Percentiles rank a stretch among this genome's conserved stretches.
These are phyloP conservation scores for Phataginus tricuspis DNA, from an alignment of 2,797 vertebrate species.

Conservation along the genomic window DNA sequence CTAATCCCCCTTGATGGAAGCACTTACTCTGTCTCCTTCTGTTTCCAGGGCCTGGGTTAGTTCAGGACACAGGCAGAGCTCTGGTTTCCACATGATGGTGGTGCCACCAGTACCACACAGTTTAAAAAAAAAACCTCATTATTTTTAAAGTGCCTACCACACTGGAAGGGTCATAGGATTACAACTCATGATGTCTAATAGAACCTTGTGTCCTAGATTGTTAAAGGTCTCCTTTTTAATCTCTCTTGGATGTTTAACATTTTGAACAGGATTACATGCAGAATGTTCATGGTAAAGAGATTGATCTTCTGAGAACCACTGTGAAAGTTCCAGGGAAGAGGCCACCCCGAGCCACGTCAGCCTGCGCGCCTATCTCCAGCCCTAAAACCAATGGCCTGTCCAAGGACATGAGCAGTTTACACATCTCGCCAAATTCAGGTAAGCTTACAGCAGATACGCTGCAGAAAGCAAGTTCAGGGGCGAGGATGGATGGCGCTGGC, in stretches of 20 bases:
- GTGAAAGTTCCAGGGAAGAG: conserved; percentile 98
- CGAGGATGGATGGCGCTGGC: rapidly evolving
- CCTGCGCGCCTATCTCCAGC: conserved; percentile 91
- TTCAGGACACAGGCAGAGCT: not conserved
- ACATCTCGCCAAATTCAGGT: conserved; percentile 94
- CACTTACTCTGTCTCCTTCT: rapidly evolving
- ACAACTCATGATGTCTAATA: rapidly evolving
- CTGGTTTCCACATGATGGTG: too few species aligned
- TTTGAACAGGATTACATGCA: conserved; percentile 96
- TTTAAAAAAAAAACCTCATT: not conserved
- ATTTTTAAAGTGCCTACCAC: not conserved
- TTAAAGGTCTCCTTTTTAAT: not conserved
- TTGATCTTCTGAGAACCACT: conserved; percentile 96
- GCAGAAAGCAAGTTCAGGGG: rapidly evolving
- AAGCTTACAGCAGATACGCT: not conserved
- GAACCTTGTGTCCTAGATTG: not conserved
- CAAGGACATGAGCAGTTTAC: conserved; percentile 96
- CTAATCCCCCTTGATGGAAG: rapidly evolving
- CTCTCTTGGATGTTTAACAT: conserved; percentile 5
- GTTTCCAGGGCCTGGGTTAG: not conserved
- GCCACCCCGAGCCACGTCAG: conserved; percentile 94
- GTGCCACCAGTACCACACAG: rapidly evolving
- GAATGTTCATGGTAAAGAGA: conserved; percentile 98
- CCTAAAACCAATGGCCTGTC: conserved; percentile 95
- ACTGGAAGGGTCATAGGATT: not conserved